Conservation (phyloP, 2,888 invertebrate species). For the Papilio gigon region DNA sequence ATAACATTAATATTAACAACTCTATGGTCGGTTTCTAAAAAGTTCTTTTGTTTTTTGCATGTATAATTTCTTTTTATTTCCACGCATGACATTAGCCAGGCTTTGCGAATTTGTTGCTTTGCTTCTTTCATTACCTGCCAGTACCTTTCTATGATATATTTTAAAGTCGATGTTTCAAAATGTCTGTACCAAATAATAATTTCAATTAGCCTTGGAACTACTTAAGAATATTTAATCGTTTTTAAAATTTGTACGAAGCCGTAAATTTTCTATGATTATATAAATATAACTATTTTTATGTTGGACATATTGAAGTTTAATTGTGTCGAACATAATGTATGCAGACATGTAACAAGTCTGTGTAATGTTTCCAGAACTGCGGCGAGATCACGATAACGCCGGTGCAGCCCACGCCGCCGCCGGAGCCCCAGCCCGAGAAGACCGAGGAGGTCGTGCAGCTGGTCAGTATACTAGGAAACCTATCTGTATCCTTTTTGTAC, state of each 20-base stretch:
- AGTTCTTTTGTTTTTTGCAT: slow-evolving; percentile 14
- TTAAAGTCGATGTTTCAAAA: neutral
- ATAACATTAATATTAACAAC: neutral
- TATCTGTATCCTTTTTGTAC: too few relatives aligned
- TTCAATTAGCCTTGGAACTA: slow-evolving; percentile 40
- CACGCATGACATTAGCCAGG: slow-evolving; percentile 7
- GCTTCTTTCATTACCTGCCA: neutral
- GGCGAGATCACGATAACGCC: slow-evolving; percentile 84
- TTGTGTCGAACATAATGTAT: too few relatives aligned
- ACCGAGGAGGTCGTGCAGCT: slow-evolving; percentile 75
- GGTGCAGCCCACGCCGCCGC: slow-evolving; percentile 74
- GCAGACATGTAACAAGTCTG: slow-evolving; percentile 10
- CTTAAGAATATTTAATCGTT: neutral
- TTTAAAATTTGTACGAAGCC: neutral
- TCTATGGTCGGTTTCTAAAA: neutral
- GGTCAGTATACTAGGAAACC: slow-evolving; percentile 61
- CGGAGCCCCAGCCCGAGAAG: slow-evolving; percentile 67
- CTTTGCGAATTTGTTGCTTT: neutral
- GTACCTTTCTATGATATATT: neutral
- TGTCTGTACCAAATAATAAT: neutral
- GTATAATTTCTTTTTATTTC: slow-evolving; percentile 4
- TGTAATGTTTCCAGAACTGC: slow-evolving; percentile 70
- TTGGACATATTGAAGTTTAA: neutral
- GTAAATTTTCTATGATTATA: neutral
- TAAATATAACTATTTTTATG: neutral